Evolutionary conservation across 2,797 vertebrate species (phyloP), one percentile per base, ranked within the genome.

Genomic region (Aulostomus chinensis): DNA sequence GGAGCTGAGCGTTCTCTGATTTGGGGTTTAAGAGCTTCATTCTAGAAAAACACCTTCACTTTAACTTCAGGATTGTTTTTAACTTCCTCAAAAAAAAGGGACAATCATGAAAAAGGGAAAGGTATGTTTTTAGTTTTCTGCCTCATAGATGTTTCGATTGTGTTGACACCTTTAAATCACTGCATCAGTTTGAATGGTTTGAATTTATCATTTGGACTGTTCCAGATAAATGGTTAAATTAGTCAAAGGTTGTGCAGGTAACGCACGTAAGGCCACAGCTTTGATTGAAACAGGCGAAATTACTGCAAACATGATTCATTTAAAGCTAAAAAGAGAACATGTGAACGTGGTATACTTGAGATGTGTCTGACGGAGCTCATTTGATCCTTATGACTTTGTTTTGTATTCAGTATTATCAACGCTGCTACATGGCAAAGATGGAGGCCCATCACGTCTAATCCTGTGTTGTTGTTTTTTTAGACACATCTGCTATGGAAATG

Each of bases 51-150:
- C 6, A 21, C 26, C 4, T 13, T 14, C 16, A 13, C 16, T 5
- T 43, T 16, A 16, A 5, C 9, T 17, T 22, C 43, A 15, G 6
- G 11, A 16, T n/a, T n/a, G n/a, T n/a, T n/a, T n/a, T n/a, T n/a
- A n/a, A n/a, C n/a, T n/a, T n/a, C n/a, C n/a, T n/a, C n/a, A n/a
- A n/a, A n/a, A 10, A 58, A 59, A 51, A 18, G 28, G 40, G 22
- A n/a, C 8, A 43, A 79, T 30, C 58, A 91, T 91, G 90, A 86
- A 89, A 37, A 87, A 90, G 62, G 86, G 55, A 68, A 91, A 90
- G 89, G 90, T 92, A 87, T 25, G 78, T 62, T 58, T 60, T 48
- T 13, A 13, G 22, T 29, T 61, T 41, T 34, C 4, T 49, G 2
- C 7, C 4, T 53, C 9, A 5, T 4, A 12, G n/a, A n/a, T n/a